Base-by-base conservation (phyloP, 2,797 vertebrate species). In the Chloroceryle amazona region DNA sequence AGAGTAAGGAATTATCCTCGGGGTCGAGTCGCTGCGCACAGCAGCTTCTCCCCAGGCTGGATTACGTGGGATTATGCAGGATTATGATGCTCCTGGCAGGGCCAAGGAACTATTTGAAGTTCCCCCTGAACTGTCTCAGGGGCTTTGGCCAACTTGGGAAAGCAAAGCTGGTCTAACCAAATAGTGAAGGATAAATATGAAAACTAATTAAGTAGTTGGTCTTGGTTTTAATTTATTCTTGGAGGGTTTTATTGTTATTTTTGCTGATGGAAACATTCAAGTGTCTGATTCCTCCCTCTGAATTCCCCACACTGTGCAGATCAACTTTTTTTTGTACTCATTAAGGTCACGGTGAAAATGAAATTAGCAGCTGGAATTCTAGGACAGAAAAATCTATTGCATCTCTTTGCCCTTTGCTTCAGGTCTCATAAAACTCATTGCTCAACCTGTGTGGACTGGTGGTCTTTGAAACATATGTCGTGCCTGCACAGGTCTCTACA, bases 1-100 rank as follows among this genome's bases (percentile, higher is more conserved):
- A 39, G 35, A 42, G 8, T 7, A 22, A 68, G 55, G 51, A 72
- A 29, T 44, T 54, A 8, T 15, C 18, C 33, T 68, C 25, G 47
- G 37, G 52, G 5, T 61, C 0, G 3, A 65, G 51, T 4, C 0
- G 0, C 18, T 3, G 0, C 35, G 20, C n/a, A 5, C 3, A 19
- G 62, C 66, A 79, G 31, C 25, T 28, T 44, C 52, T 67, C 14
- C 1, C 60, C 52, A 28, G 78, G 20, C 28, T 68, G 85, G 42
- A 21, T 58, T 11, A 6, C 0, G 3, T 1, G 49, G 79, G 20
- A 18, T 44, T 47, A 28, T 0, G 10, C 6, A 26, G 6, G 25
- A 13, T 39, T 13, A 7, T 0, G 8, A 4, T 42, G 33, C 21
- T 35, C 8, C 23, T 21, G 5, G 29, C 1, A 29, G 23, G 47